These are phyloP conservation scores for Hartigia nigra DNA, from an alignment of 2,888 invertebrate genomes.

Conservation along the genomic window DNA sequence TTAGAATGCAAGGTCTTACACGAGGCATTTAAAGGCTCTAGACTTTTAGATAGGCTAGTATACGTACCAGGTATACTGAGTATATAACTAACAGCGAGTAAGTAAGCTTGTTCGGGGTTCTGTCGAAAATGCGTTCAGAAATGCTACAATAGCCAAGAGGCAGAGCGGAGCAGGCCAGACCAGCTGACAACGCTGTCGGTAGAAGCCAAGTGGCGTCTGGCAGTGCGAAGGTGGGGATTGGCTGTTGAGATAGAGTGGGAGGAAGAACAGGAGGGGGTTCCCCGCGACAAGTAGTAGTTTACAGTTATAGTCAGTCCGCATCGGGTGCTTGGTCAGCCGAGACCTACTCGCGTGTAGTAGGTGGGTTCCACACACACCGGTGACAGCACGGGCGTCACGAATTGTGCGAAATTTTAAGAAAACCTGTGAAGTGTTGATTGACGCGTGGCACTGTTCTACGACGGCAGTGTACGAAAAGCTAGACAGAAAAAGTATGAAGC, in stretches of 20 bases:
- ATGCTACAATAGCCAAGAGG: not conserved
- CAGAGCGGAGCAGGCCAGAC: not conserved
- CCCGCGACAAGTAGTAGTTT: constrained; percentile 65
- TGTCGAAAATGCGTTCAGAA: not conserved
- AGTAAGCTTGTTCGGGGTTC: not conserved
- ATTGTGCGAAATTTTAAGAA: not conserved
- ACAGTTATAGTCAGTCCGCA: constrained; percentile 67
- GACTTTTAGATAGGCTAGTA: not conserved
- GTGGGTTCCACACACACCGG: constrained; percentile 3
- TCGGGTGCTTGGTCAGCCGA: constrained; percentile 65
- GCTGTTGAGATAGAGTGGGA: constrained; percentile 7
- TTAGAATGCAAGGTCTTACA: not conserved
- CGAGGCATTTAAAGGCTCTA: not conserved
- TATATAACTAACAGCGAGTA: not conserved
- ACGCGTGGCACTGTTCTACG: not conserved
- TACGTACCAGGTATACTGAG: not conserved
- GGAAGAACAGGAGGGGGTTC: constrained; percentile 14
- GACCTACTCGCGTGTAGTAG: constrained; percentile 39
- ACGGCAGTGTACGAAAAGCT: not conserved
- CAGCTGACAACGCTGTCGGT: not conserved
- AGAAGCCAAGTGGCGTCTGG: constrained; percentile 12
- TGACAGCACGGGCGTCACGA: not conserved
- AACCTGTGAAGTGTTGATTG: not conserved
- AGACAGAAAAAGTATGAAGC: not conserved
- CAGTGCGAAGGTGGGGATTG: constrained; percentile 14